Conservation (phyloP, 2,888 invertebrate species). For the Drosophila koepferae region DNA sequence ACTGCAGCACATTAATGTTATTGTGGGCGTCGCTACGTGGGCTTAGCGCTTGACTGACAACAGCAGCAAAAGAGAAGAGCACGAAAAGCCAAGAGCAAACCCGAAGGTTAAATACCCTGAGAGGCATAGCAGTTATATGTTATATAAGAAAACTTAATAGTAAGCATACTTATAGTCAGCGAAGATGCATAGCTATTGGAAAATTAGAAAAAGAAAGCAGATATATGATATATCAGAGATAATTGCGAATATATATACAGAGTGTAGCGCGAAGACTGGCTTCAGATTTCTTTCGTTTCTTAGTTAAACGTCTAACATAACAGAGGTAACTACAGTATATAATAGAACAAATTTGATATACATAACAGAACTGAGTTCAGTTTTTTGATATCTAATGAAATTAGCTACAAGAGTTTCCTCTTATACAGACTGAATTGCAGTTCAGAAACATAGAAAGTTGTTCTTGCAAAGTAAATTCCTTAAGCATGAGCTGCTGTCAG, state of each 20-base stretch:
- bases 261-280: not conserved
- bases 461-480: not conserved
- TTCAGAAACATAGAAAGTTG: not conserved
- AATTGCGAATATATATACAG: too few relatives aligned
- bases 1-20: conserved; percentile 78
- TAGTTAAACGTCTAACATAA: not conserved
- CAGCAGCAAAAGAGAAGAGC: conserved; percentile 22
- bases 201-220: not conserved
- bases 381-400: too few relatives aligned
- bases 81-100: conserved; percentile 1
- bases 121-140: not conserved
- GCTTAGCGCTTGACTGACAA: conserved; percentile 56
- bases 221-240: not conserved
- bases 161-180: not conserved
- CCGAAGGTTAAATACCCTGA: conserved; percentile 4
- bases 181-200: too few relatives aligned
- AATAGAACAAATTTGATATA: not conserved
- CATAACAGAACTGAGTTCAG: too few relatives aligned
- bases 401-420: too few relatives aligned
- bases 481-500: not conserved
- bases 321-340: not conserved
- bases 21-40: conserved; percentile 71
- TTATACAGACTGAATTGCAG: too few relatives aligned
- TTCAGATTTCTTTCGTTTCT: not conserved
- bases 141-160: not conserved